These are phyloP conservation scores for Bellardia bayeri DNA, from an alignment of 2,888 invertebrate species.

Conservation along the genomic window DNA sequence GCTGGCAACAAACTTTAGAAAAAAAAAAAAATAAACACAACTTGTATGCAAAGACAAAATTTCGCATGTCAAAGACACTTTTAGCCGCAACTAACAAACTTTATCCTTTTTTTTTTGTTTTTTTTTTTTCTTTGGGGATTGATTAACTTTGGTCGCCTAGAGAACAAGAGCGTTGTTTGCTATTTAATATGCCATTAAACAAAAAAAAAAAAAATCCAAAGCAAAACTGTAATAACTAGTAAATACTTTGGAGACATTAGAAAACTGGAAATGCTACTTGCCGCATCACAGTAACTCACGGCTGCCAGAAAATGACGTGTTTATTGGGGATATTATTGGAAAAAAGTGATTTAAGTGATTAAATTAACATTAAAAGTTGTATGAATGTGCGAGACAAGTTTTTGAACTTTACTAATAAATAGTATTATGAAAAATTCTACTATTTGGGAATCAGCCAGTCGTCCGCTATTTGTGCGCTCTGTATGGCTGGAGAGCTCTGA, in stretches of 20 bases:
- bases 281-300: constrained; percentile 10
- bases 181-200: constrained; percentile 69
- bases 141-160: constrained; percentile 78
- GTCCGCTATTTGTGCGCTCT: constrained; percentile 87
- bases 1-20: neutral
- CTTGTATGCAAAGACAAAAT: constrained; percentile 33
- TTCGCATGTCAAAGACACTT: constrained; percentile 74
- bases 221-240: constrained; percentile 55
- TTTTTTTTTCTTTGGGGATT: constrained; percentile 30
- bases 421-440: constrained; percentile 84
- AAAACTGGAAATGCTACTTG: constrained; percentile 46
- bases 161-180: constrained; percentile 76
- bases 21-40: neutral
- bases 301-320: constrained; percentile 4
- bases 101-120: constrained; percentile 30
- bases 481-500: constrained; percentile 89
- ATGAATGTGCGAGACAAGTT: constrained; percentile 14
- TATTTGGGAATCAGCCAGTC: constrained; percentile 87
- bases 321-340: neutral
- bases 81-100: constrained; percentile 70
- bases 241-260: constrained; percentile 44
- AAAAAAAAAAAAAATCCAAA: constrained; percentile 64
- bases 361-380: constrained; percentile 46
- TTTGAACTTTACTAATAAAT: neutral
- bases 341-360: constrained; percentile 31